Conservation (phyloP, 2,113 vertebrate genomes). For the Gymnobelideus leadbeateri region DNA sequence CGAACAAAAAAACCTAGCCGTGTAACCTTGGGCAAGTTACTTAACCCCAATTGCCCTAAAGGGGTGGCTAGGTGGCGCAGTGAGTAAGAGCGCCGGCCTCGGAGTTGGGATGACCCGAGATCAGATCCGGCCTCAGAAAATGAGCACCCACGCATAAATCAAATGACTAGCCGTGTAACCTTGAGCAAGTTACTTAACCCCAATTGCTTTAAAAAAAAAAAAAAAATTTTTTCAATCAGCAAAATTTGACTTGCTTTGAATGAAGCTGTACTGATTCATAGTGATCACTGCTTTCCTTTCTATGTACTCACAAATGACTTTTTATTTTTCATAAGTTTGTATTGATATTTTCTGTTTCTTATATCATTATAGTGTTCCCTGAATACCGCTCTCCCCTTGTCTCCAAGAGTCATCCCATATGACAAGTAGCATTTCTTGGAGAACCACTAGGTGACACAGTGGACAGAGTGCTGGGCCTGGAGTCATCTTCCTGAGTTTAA, state of each 20-base stretch:
- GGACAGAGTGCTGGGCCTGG: not conserved
- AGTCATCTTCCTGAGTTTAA: not conserved
- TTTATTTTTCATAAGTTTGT: not conserved
- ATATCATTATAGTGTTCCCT: not conserved
- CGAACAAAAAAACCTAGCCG: no score
- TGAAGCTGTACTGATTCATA: not conserved
- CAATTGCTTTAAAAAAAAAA: no score
- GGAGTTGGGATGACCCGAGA: no score
- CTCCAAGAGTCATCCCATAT: not conserved
- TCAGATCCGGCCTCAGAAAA: no score
- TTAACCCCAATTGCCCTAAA: no score
- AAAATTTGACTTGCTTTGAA: not conserved
- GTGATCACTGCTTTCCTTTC: not conserved
- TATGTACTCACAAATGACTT: not conserved
- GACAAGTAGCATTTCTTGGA: not conserved
- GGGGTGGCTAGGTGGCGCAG: no score
- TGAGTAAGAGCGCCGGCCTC: no score
- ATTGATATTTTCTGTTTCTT: not conserved
- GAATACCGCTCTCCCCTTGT: not conserved
- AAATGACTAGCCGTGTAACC: no score
- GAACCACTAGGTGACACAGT: not conserved
- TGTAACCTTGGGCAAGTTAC: no score
- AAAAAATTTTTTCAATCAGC: not conserved
- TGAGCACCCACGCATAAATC: no score
- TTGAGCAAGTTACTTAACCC: no score